phyloP scores from a whole-genome alignment of 1,140 invertebrate species.

The Aphis gossypii region DNA sequence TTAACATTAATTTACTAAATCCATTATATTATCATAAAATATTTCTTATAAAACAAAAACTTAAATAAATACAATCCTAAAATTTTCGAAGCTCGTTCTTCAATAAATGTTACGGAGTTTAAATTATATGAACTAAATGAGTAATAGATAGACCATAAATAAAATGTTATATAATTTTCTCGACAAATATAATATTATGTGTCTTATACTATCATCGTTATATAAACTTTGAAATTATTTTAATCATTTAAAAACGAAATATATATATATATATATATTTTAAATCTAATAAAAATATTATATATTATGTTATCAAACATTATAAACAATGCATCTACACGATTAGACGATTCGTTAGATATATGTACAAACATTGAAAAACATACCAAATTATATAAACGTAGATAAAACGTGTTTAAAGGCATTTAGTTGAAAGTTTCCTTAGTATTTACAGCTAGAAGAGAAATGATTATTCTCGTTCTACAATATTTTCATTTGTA shows the following conservation, averaged over 20 bases:
- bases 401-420: background rate
- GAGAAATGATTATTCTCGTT: background rate
- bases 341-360: background rate
- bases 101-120: background rate
- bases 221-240: background rate
- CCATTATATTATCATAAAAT: background rate
- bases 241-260: background rate
- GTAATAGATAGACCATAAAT: background rate
- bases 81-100: background rate
- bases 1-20: background rate
- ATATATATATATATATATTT: background rate
- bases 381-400: background rate
- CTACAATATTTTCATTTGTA: background rate
- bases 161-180: background rate
- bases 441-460: background rate
- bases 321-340: background rate
- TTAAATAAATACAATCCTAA: background rate
- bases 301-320: background rate
- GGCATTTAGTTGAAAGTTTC: background rate
- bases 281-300: background rate
- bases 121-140: background rate
- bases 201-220: background rate
- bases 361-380: background rate
- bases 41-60: background rate
- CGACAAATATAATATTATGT: too few relatives aligned